Evolutionary conservation across 2,113 vertebrate genomes (phyloP), one percentile per base, ranked within the genome.

Genomic region (Sorex fumeus): DNA sequence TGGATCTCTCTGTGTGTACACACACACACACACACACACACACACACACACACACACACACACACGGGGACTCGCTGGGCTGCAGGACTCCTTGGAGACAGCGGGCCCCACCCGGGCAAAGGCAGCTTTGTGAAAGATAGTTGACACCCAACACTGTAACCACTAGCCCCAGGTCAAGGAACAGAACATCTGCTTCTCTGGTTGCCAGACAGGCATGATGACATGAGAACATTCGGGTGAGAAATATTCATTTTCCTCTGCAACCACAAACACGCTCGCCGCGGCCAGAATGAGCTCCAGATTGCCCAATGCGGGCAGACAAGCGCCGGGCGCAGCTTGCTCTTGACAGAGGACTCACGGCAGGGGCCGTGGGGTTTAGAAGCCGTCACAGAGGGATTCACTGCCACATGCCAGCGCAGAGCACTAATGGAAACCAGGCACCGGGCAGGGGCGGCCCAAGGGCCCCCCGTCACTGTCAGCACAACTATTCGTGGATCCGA

Each of bases 131-230:
- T 19, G 93, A 87, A 95, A 96, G 93, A 93, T 34, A 96, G 88
- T 97, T 94, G 94, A 96, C 91, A 76, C 66, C 71, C 70, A 96
- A 94, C 71, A 93, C 30, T 92, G 86, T 91, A 96, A 91, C 96
- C 97, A 94, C 93, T 81, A 97, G 97, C 93, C 97, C 86, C 93
- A 88, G 96, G 96, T 97, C 95, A 97, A 91, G 75, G 91, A 90
- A 91, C 91, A 80, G 94, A 98, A 96, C 97, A 98, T 97, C 97
- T 98, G 97, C 90, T 98, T 93, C 92, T 86, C 92, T 87, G 90
- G 77, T 93, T 96, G 96, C 53, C 96, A 30, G 36, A 96, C 95
- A 95, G 95, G 94, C 91, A 95, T 19, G 94, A 93, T 80, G 95
- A 94, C 34, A 69, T 81, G 84, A 94, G 91, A 95, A 78, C 92